Evolutionary conservation across 2,113 vertebrate species (phyloP), one percentile per base, ranked within the genome.

Genomic region (Centrocercus urophasianus): DNA sequence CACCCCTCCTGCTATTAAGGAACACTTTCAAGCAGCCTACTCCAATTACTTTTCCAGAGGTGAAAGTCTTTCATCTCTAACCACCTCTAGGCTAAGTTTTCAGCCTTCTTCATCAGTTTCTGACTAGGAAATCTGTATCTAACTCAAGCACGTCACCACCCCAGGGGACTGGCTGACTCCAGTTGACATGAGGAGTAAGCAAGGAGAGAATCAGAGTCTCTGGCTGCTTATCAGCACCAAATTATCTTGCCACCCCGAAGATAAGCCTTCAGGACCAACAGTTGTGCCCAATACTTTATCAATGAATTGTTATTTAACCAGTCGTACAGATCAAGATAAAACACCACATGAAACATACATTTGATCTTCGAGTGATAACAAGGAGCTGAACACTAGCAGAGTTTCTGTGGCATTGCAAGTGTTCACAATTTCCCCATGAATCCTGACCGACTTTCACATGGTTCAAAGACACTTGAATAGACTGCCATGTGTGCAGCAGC

Each of bases 151-250:
- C 36, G 13, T 43, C 38, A 74, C 6, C 20, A 15, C 24, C 24
- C 34, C 28, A 0, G 2, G n/a, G 52, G 18, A 70, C 80, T 1
- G 10, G 22, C 20, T 38, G 43, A 1, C 30, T 61, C 32, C 12
- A 61, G 76, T n/a, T 70, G n/a, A 56, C 20, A n/a, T n/a, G 11
- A 24, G 48, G 54, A 47, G 10, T 8, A 59, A 90, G 48, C 12
- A 38, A n/a, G 2, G 38, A 79, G 38, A 60, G 47, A 71, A 40
- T 12, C 47, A 50, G 5, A 77, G 56, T 20, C 43, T 15, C 25
- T 20, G 20, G 18, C 57, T n/a, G 50, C 0, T 0, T 36, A 40
- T 47, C 15, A 38, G 22, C 59, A 76, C 57, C 0, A 54, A 10
- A 8, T 38, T 76, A 28, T 30, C 60, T 21, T 45, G 34, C 10